Evolutionary conservation across 2,113 vertebrate genomes (phyloP).

Genomic region (Propithecus coquereli): DNA sequence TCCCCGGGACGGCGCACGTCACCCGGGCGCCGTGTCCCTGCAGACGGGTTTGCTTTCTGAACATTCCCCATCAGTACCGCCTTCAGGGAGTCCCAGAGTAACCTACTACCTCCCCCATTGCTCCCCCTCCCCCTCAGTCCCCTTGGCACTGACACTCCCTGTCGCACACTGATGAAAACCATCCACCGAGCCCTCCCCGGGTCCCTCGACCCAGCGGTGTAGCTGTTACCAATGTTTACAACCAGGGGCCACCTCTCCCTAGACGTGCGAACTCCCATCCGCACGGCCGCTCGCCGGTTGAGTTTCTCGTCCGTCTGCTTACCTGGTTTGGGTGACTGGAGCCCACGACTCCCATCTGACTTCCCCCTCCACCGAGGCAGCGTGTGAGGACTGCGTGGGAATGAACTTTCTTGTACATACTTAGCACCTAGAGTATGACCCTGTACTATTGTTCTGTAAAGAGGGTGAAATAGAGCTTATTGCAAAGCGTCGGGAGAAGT

Average conservation of each 20-base stretch:
- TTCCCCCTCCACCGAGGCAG: conserved; percentile 63
- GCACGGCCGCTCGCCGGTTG: conserved; percentile 26
- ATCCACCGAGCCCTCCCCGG: conserved; percentile 59
- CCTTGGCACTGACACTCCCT: background rate
- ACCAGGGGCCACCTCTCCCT: conserved; percentile 72
- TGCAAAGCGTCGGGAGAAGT: conserved; percentile 84
- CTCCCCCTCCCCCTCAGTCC: background rate
- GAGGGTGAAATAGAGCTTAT: conserved; percentile 81
- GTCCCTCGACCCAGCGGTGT: conserved; percentile 37
- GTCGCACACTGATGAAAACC: background rate
- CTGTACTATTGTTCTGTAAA: conserved; percentile 83
- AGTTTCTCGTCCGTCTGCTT: conserved; percentile 49
- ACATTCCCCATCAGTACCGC: background rate
- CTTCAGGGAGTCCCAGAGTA: conserved; percentile 66
- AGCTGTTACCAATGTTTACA: conserved; percentile 83
- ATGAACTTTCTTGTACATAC: conserved; percentile 81
- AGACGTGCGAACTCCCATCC: conserved; percentile 20
- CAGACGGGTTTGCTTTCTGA: background rate
- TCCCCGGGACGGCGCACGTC: background rate
- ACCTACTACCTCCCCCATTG: conserved; percentile 74
- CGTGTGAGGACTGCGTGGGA: conserved; percentile 71
- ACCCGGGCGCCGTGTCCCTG: background rate
- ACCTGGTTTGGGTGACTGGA: conserved; percentile 49
- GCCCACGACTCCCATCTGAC: conserved; percentile 34
- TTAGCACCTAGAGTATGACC: conserved; percentile 82